Evolutionary conservation across 2,888 invertebrate species (phyloP), one percentile per base, ranked within the genome.

Genomic region (Nemapogon koenigi): DNA sequence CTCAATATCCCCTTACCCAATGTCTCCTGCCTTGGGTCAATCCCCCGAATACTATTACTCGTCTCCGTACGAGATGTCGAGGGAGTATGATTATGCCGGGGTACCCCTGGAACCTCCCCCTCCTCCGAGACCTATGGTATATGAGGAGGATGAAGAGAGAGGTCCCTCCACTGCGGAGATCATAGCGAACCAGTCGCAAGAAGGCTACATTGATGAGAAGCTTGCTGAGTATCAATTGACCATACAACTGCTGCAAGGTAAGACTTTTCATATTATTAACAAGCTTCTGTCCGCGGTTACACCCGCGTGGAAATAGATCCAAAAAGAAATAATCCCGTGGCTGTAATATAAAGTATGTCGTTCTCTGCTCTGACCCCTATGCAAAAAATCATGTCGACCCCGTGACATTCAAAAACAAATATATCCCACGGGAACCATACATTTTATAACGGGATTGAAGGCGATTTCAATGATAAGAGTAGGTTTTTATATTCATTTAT

Each of bases 201-300:
- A 95, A 70, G 94, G 94, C 72, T 95, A 94, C 66, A 87, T 95
- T 47, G 95, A 95, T 62, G 95, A 95, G 72, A 91, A 92, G 67
- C 83, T 95, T 55, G 92, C 94, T 37, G 94, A 95, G 76, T 95
- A 94, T 66, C 94, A 94, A 71, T 89, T 91, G 46, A 94, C 94
- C 19, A 95, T 95, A 68, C 88, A 90, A 57, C 87, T 91, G 62
- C 79, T 94, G 55, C 94, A 94, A 86, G 91, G 92, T 91, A 61
- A 83, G 86, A n/a, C n/a, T n/a, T n/a, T n/a, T n/a, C n/a, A n/a
- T n/a, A n/a, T n/a, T n/a, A n/a, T n/a, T n/a, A n/a, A n/a, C n/a
- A n/a, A n/a, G n/a, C n/a, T n/a, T n/a, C n/a, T n/a, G n/a, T n/a
- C n/a, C n/a, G n/a, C n/a, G n/a, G n/a, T n/a, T n/a, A n/a, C n/a